Evolutionary conservation across 2,797 vertebrate genomes (phyloP), one percentile per base, ranked within the genome.

Genomic region (Chelon labrosus): DNA sequence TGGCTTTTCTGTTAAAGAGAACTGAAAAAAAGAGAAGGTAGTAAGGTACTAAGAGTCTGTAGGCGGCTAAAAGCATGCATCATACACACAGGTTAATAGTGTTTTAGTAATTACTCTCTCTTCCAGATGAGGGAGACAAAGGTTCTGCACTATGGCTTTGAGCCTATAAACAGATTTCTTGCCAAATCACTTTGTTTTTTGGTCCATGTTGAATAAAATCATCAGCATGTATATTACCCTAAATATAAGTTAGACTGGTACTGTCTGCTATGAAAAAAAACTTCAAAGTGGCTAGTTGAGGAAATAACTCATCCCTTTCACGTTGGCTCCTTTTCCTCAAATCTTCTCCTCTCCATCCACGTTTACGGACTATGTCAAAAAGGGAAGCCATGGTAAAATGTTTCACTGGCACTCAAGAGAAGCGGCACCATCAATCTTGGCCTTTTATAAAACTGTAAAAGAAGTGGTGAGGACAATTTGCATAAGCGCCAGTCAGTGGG

Each of bases 321-420:
- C 22, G 12, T 10, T 54, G 63, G 13, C 38, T 25, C 16, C 59
- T 44, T 65, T 56, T 37, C 17, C 49, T 31, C 9, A 55, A 73
- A 74, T 49, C 1, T 22, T 54, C 52, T 42, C 12, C 17, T 56
- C 47, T 60, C 47, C 20, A 73, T 76, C 22, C 85, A 47, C 63
- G 64, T 77, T 84, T 73, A 71, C 57, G 73, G 57, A 56, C 50
- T 19, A 63, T n/a, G 53, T 73, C 65, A 64, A 84, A 85, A 67
- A 70, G 65, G 35, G 19, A 75, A 62, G 16, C 17, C 5, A 12
- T 74, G 44, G 20, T 86, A 68, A 85, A 82, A 83, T 2, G 11
- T 81, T 85, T 87, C 54, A 80, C 47, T 80, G 64, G 69, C 70
- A 74, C 53, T 73, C 72, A 39, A 35, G 38, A 68, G 70, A 75